Evolutionary conservation across 2,888 invertebrate species (phyloP), one percentile per base, ranked within the genome.

Genomic region (Dicyrtomina minuta): DNA sequence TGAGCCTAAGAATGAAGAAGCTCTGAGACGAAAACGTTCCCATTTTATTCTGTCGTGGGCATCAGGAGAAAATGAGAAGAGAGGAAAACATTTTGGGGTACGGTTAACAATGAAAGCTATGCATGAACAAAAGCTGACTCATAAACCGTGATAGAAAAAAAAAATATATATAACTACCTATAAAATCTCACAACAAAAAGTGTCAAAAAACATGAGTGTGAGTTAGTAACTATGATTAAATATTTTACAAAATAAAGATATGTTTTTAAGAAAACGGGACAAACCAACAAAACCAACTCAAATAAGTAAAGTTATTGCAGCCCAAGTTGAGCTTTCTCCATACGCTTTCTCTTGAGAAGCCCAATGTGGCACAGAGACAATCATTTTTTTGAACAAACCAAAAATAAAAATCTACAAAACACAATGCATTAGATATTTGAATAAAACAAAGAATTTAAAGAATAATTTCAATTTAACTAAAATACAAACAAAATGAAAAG

Each of bases 41-140:
- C 44, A 62, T 24, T 33, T 8, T 46, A 46, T 20, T 68, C 26
- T 61, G 60, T 46, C 62, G 61, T 53, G 55, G 68, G 55, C 41
- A n/a, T n/a, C 53, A 55, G 68, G 51, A 60, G 59, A 39, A 59
- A 67, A 33, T 44, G 26, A 64, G n/a, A 53, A 66, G 66, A 71
- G 55, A 71, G 69, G 70, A 65, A 66, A 66, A 33, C 33, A 68
- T 60, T 46, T n/a, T 17, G 70, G 69, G 70, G 66, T 51, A 71
- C 69, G 72, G 68, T 67, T 70, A 77, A 77, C 77, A 72, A 71
- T 74, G 71, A 77, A 75, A 77, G 74, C 73, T 75, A 70, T 75
- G 75, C 76, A 71, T 70, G 70, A 74, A 74, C 72, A 72, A 62
- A 76, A 75, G 74, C 74, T 53, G 70, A 67, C 39, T 59, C 41